These are phyloP conservation scores for Burhinus bistriatus DNA, from an alignment of 2,113 vertebrate species.

Conservation along the genomic window DNA sequence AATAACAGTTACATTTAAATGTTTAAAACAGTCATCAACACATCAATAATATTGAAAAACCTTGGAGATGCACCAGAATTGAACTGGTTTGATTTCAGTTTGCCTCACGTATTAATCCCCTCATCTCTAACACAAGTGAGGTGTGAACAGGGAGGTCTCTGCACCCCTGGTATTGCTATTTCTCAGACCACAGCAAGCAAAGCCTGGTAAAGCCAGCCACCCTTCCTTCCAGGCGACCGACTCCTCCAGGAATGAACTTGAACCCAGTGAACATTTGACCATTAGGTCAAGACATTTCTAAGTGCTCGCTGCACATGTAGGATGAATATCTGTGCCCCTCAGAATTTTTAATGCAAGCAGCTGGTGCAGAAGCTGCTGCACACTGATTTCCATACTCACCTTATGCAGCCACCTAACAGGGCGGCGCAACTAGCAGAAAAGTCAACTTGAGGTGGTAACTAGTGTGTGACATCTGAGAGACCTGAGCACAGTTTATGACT, in stretches of 20 bases:
- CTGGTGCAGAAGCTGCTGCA: background rate
- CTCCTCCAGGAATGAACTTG: background rate
- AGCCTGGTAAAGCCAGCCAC: background rate
- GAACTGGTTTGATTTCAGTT: background rate
- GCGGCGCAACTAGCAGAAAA: background rate
- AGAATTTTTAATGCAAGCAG: background rate
- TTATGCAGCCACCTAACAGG: background rate
- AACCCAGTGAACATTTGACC: background rate
- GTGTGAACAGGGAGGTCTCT: background rate
- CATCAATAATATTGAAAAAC: background rate
- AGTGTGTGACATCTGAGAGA: rapidly evolving
- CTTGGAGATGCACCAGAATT: background rate
- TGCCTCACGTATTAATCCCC: background rate
- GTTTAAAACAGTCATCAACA: background rate
- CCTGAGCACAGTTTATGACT: background rate
- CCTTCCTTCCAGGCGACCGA: background rate
- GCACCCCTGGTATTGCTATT: background rate
- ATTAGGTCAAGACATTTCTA: background rate
- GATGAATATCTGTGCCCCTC: background rate
- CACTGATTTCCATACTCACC: background rate
- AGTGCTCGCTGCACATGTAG: background rate
- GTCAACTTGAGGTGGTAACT: background rate
- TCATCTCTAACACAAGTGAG: background rate
- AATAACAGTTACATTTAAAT: background rate
- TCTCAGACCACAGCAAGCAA: background rate